Base-by-base conservation (phyloP, 2,888 invertebrate species). In the Pterobdella sp. region DNA sequence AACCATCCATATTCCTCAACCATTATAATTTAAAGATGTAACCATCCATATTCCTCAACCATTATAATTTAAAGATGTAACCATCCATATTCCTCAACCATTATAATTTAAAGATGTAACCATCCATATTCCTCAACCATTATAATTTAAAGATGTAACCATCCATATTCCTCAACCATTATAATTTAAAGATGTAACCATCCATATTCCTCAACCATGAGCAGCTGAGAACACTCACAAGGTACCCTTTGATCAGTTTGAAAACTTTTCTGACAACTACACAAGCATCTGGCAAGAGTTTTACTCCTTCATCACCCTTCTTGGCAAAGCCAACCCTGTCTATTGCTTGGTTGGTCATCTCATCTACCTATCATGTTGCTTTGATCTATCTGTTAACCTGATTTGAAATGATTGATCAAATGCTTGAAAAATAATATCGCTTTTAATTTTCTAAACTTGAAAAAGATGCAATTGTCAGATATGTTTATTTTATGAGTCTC, bases 171-270 rank as follows among this genome's bases (percentile, higher is more conserved):
- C 31, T 29, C 32, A n/a, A 31, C 34, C 22, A 42, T 22, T n/a
- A n/a, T n/a, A n/a, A n/a, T n/a, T n/a, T n/a, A n/a, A n/a, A n/a
- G n/a, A n/a, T n/a, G n/a, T n/a, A n/a, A n/a, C 56, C 65, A 14
- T 29, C 32, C 3, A 31, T 32, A 65, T n/a, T n/a, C 3, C 31
- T 29, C 32, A n/a, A 31, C 34, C 22, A 42, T 22, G 22, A 22
- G 60, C 60, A 56, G n/a, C n/a, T n/a, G n/a, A 56, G n/a, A 26
- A 56, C 10, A 56, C 60, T 22, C 60, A 56, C 60, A 22, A 56
- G n/a, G 26, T 56, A 4, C n/a, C 18, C 4, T 22, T 26, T 22
- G 60, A 56, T 4, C n/a, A 4, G 4, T 56, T 56, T 22, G n/a
- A 14, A 22, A 26, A n/a, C n/a, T n/a, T 56, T 18, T 26, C 60